phyloP scores from a whole-genome alignment of 2,113 vertebrate species.

The Myotis lucifugus region DNA sequence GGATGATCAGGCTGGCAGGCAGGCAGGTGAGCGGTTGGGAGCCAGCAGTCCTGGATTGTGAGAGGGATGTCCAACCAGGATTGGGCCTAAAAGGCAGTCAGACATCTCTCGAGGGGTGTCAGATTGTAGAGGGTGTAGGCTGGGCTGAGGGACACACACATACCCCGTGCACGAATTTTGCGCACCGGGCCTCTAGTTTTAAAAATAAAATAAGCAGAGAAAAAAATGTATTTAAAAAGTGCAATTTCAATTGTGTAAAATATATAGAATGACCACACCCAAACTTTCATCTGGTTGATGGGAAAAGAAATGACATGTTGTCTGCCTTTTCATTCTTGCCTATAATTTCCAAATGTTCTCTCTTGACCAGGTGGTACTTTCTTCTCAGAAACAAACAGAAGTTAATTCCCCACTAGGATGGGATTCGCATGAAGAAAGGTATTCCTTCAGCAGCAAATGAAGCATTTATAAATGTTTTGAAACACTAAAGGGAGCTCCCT shows the following conservation, averaged over 20 bases:
- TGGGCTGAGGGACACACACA: too few species aligned
- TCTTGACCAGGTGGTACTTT: neutral
- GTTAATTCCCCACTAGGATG: neutral
- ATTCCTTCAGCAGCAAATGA: neutral
- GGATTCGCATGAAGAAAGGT: constrained; percentile 38
- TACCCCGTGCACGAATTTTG: too few species aligned
- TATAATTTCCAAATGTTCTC: constrained; percentile 27
- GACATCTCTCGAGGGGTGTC: too few species aligned
- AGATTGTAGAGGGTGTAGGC: too few species aligned
- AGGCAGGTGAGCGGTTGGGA: too few species aligned
- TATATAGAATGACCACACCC: neutral
- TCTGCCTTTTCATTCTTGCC: constrained; percentile 15
- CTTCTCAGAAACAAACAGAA: constrained; percentile 17
- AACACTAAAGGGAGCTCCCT: neutral
- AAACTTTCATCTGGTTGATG: neutral
- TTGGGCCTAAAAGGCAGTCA: too few species aligned
- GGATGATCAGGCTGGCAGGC: too few species aligned
- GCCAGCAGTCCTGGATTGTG: too few species aligned
- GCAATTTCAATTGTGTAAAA: neutral
- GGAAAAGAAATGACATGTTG: neutral
- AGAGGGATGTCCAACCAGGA: too few species aligned
- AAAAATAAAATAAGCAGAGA: neutral
- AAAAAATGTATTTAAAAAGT: neutral
- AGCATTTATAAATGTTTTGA: neutral
- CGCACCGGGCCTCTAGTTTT: neutral